Evolutionary conservation across 1,140 invertebrate genomes (phyloP).

Genomic region (Gerris buenoi): DNA sequence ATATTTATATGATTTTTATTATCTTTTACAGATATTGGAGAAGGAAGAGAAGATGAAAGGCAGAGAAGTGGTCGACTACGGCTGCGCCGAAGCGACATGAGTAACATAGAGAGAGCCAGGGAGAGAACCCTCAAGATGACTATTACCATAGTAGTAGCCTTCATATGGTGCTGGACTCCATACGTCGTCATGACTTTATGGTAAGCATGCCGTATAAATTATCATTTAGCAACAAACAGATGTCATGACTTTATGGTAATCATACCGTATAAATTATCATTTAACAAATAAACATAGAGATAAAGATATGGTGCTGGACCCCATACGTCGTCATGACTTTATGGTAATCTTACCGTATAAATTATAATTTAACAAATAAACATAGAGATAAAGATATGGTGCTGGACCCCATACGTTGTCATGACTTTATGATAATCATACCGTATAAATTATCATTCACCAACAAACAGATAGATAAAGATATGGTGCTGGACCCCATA

Average conservation of each 20-base stretch:
- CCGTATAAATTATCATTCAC: background rate
- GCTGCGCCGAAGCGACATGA: slow-evolving; percentile 47
- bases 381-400: no score
- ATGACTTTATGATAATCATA: slow-evolving; percentile 42
- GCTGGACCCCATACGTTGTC: background rate
- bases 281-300: no score
- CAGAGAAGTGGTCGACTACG: slow-evolving; percentile 22
- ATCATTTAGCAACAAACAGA: background rate
- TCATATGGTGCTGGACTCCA: slow-evolving; percentile 67
- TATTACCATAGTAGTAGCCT: slow-evolving; percentile 59
- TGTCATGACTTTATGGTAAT: slow-evolving; percentile 56
- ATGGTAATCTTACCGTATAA: slow-evolving; percentile 37
- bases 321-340: slow-evolving; percentile 58
- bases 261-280: slow-evolving; percentile 11
- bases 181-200: slow-evolving; percentile 57
- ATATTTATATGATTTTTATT: background rate
- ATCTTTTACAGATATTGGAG: slow-evolving; percentile 6
- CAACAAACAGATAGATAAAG: no score
- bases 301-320: no score
- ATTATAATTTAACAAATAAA: background rate
- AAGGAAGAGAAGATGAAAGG: slow-evolving; percentile 7
- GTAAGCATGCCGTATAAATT: slow-evolving; percentile 32
- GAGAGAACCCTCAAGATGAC: slow-evolving; percentile 64
- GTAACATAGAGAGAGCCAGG: slow-evolving; percentile 51
- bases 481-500: slow-evolving; percentile 1